Evolutionary conservation across 2,888 invertebrate species (phyloP).

Genomic region (Cataglyphis cursor): DNA sequence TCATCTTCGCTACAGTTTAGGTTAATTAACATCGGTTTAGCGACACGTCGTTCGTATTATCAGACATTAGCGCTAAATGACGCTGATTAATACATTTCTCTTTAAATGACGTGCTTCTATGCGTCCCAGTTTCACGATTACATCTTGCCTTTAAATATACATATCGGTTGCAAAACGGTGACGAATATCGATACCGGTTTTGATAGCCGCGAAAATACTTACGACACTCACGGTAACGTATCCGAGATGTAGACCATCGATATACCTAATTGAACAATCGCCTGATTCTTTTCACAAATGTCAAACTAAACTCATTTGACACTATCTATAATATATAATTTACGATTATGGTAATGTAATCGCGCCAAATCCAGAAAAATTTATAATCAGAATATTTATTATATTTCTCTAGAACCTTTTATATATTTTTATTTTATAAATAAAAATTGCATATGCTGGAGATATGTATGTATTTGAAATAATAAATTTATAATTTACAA

Average conservation of each 20-base stretch:
- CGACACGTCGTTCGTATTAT: conserved; percentile 5
- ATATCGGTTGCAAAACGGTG: neutral
- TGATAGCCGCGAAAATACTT: neutral
- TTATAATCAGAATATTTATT: neutral
- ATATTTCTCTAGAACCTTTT: neutral
- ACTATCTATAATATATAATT: neutral
- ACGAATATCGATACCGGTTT: conserved; percentile 15
- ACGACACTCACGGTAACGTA: neutral
- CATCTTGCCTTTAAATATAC: neutral
- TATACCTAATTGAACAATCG: neutral
- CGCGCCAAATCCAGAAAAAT: neutral
- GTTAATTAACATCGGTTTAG: conserved; percentile 17
- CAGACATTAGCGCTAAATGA: conserved; percentile 5
- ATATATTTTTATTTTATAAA: neutral
- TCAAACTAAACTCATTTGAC: neutral
- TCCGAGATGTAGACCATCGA: neutral
- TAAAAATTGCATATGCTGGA: neutral
- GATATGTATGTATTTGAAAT: neutral
- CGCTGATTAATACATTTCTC: neutral
- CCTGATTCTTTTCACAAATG: neutral
- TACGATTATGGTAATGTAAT: neutral
- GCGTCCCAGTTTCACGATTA: neutral
- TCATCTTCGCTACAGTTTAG: conserved; percentile 8
- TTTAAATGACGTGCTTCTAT: neutral
- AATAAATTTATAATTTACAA: neutral